Evolutionary conservation across 2,888 invertebrate species (phyloP), one percentile per base, ranked within the genome.

Genomic region (Euproctis similis): DNA sequence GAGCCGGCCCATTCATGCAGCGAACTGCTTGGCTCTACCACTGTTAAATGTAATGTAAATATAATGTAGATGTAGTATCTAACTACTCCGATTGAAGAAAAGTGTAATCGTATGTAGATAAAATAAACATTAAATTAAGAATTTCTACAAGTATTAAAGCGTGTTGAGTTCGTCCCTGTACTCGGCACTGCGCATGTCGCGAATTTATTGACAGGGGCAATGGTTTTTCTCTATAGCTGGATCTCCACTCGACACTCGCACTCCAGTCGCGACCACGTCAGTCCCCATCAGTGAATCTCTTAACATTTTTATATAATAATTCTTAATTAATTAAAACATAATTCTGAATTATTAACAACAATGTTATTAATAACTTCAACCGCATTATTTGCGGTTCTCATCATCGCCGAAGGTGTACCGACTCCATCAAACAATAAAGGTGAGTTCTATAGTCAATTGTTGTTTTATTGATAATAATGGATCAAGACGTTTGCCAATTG

Each of bases 131-230:
- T n/a, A n/a, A n/a, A n/a, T n/a, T n/a, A n/a, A n/a, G n/a, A n/a
- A n/a, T n/a, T n/a, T n/a, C n/a, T n/a, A n/a, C n/a, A n/a, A 6
- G 8, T 19, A 19, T 19, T 19, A n/a, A 14, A 6, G 14, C 14
- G 14, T 14, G 6, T 14, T 14, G n/a, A n/a, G 10, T 21, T 31
- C 75, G 61, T 41, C 75, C 59, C 80, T 78, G 78, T 50, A 21
- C 30, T 32, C 44, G 46, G 39, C 60, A 81, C 63, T 82, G 84
- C 84, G 84, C 84, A 84, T 74, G 84, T 76, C 74, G 68, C 74
- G 56, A 74, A 74, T 68, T 76, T 84, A 84, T 84, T 74, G 84
- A 84, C 78, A 71, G 59, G 60, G 64, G 60, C 67, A 48, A 55
- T 55, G 52, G 64, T 66, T 61, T n/a, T 64, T 64, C 68, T 68